Conservation (phyloP, 2,113 vertebrate species). For the Channa argus region DNA sequence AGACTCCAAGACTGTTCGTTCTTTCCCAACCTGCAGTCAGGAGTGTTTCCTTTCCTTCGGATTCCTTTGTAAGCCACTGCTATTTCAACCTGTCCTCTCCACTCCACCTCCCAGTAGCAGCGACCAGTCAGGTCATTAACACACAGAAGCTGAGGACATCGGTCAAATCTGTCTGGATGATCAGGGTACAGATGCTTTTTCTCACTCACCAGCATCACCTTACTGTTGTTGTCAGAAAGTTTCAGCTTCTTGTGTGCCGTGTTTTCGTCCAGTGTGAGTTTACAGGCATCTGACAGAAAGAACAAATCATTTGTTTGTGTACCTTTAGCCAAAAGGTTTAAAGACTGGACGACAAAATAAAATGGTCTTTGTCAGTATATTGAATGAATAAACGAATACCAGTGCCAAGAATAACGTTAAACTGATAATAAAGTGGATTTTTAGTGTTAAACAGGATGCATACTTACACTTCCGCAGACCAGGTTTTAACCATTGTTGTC, state of each 20-base stretch:
- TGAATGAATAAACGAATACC: too few relatives aligned
- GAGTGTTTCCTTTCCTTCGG: background rate
- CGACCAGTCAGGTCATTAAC: slow-evolving; percentile 1
- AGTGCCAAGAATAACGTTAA: too few relatives aligned
- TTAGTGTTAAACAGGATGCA: too few relatives aligned
- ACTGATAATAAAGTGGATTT: too few relatives aligned
- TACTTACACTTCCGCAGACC: slow-evolving; percentile 19
- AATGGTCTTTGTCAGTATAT: too few relatives aligned
- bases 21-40: background rate
- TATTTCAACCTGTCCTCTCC: background rate
- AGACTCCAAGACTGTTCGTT: slow-evolving; percentile 29
- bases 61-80: slow-evolving; percentile 28
- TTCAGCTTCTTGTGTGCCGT: background rate
- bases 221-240: slow-evolving; percentile 4
- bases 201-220: background rate
- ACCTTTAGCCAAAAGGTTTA: too few relatives aligned
- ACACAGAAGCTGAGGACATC: slow-evolving; percentile 17
- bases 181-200: background rate
- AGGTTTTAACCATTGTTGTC: slow-evolving; percentile 1
- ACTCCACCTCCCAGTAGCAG: slow-evolving; percentile 40
- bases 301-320: too few relatives aligned
- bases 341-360: background rate
- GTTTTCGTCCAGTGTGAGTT: slow-evolving; percentile 20
- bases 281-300: slow-evolving; percentile 11
- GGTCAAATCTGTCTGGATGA: slow-evolving; percentile 16